A percentile compares a stretch with the other conserved stretches of the same genome.
Evolutionary conservation across 2,113 vertebrate species (phyloP).

Genomic region (Cairina moschata): DNA sequence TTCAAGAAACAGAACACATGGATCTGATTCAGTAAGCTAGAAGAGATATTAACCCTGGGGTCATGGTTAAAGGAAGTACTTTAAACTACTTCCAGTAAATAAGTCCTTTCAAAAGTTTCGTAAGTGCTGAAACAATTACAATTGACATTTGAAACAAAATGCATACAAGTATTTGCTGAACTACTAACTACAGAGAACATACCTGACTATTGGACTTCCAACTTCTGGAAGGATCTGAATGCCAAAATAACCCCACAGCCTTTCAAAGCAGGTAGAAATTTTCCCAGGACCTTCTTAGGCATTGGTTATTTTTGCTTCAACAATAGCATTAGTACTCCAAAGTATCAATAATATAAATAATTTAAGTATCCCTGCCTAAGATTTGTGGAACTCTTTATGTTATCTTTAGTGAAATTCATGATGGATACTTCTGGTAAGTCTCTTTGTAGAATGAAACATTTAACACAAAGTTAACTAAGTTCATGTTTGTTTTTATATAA

Average conservation of each 20-base stretch:
- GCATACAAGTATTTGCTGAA: not conserved
- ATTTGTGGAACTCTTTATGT: not conserved
- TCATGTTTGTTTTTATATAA: not conserved
- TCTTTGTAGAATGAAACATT: not conserved
- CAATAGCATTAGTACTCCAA: not conserved
- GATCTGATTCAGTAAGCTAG: not conserved
- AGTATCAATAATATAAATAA: not conserved
- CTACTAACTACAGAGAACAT: not conserved
- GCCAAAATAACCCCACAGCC: not conserved
- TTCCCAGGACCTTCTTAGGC: not conserved
- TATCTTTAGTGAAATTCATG: constrained; percentile 4
- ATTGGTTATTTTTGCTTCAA: not conserved
- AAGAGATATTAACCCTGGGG: not conserved
- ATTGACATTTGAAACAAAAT: not conserved
- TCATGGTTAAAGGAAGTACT: not conserved
- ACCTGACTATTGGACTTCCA: not conserved
- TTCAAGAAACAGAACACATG: not conserved
- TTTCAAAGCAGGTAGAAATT: not conserved
- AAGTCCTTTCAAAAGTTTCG: not conserved
- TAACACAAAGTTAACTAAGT: not conserved
- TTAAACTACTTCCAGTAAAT: not conserved
- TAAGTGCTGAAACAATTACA: not conserved
- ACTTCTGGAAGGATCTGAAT: not conserved
- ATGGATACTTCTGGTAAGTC: not conserved
- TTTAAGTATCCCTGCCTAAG: not conserved